Base-by-base conservation (phyloP, 1,140 invertebrate species). In the Artemia franciscana region DNA sequence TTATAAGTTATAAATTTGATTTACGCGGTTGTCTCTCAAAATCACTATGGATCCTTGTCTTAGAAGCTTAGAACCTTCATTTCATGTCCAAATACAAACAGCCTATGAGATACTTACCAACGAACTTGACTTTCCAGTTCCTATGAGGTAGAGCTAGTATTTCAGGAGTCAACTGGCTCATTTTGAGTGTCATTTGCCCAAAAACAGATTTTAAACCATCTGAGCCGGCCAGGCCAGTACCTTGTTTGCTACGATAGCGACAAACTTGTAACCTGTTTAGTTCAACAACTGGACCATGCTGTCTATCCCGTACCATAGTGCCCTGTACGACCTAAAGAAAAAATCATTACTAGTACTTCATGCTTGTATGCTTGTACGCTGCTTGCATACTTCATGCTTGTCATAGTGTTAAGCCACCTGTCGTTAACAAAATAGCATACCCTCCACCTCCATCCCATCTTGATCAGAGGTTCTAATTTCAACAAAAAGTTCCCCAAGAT, bases 121-220 rank as follows among this genome's bases (percentile, higher is more conserved):
- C 88, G 76, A 96, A 95, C 74, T 96, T 95, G 5, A 97, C 92
- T 79, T 96, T 97, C 92, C 92, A 96, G 1, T 94, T 84, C 63
- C 92, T 77, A 70, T 95, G 91, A 12, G 91, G 90, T 28, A 97
- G 73, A 60, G 91, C 86, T 0, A 95, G 76, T 1, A 87, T 85
- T 68, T 95, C 91, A 65, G 86, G 83, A 3, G 84, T 88, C 18
- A 95, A 78, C 9, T 88, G 75, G 5, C 84, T 80, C 76, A 94
- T 81, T 67, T 93, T 90, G n/a, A 81, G 79, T 1, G 91, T 85
- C 87, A 97, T 91, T 75, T 97, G 92, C 0, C 89, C 91, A 75
- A 97, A 95, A 2, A 96, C 91, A 12, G 90, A 91, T 70, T 91
- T 91, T 70, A 86, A 86, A 2, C 82, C 82, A 67, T 84, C 82